Percentiles rank a stretch among this genome's conserved stretches.
Conservation (phyloP, 2,888 invertebrate genomes). For the Catocala fraxini region DNA sequence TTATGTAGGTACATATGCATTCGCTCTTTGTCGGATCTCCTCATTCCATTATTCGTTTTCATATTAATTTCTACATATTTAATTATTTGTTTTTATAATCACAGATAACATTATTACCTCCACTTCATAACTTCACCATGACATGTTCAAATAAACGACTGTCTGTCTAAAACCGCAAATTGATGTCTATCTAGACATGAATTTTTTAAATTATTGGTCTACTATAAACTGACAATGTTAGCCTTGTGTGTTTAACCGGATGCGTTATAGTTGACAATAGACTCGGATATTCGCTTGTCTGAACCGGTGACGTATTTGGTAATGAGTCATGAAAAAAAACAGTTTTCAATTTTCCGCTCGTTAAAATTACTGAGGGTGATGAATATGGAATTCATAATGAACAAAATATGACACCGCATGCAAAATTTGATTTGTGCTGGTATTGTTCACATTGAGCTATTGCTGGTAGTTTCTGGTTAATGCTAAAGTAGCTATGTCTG, state of each 20-base stretch:
- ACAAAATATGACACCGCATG: constrained; percentile 7
- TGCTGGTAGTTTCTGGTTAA: too few relatives aligned
- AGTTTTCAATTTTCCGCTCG: constrained; percentile 20
- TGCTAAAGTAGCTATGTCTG: too few relatives aligned
- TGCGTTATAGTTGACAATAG: constrained; percentile 37
- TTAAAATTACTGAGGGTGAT: constrained; percentile 16
- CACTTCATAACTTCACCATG: neutral
- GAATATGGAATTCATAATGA: constrained; percentile 12
- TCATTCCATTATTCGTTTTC: too few relatives aligned
- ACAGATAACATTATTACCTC: too few relatives aligned
- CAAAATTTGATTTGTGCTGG: constrained; percentile 2
- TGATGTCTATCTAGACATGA: constrained; percentile 20
- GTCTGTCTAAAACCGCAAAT: constrained; percentile 36
- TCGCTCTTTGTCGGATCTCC: too few relatives aligned
- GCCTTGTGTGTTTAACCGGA: constrained; percentile 43
- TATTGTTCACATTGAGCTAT: neutral
- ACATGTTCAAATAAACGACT: constrained; percentile 32
- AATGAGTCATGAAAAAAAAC: constrained; percentile 38
- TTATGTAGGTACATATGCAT: too few relatives aligned
- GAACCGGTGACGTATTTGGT: constrained; percentile 26
- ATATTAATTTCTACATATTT: too few relatives aligned
- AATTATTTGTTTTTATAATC: too few relatives aligned
- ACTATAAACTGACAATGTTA: constrained; percentile 33
- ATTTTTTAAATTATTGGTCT: constrained; percentile 39
- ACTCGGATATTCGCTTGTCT: constrained; percentile 49